Evolutionary conservation across 1,140 invertebrate genomes (phyloP), one percentile per base, ranked within the genome.

Genomic region (Elysia chlorotica): DNA sequence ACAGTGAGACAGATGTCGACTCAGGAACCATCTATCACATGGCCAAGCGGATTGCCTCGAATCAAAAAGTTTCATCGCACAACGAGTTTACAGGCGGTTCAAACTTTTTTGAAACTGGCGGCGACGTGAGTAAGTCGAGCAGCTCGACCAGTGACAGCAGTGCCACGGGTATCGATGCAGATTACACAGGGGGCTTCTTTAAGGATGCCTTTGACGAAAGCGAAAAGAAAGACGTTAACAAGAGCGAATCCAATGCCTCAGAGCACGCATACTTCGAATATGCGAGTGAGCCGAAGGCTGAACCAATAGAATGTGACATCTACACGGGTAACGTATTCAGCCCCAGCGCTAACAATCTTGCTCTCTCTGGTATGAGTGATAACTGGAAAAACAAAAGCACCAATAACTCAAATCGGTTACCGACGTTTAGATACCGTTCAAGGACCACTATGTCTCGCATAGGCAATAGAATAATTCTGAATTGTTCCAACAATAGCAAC

Each of bases 1-100:
- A 54, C 48, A 37, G 65, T 30, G 65, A 67, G 48, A 67, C 65
- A 30, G 65, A 67, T 21, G 65, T 67, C 2, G 65, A 67, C n/a
- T 54, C 65, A 31, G 65, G 65, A 28, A n/a, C 56, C 2, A 54
- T 67, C 6, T 54, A 67, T 23, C 65, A 67, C 25, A 54, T 67
- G 30, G 38, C 65, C n/a, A 67, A 67, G 25, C 31, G 65, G 2
- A 38, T 54, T 17, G 36, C 65, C 3, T 33, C 65, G 2, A 53
- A 53, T 28, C 30, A 25, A 2, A 38, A 67, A 2, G 65, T 67
- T 25, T 53, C 48, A 10, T 5, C 38, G 2, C 56, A 31, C 33
- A 28, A 54, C 10, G 65, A 67, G 17, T 25, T 67, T 19, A 48
- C 65, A 1, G 30, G 19, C 10, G 28, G 37, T 2, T 30, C 53